Evolutionary conservation across 1,140 invertebrate species (phyloP).

Genomic region (Ceratina calcarata): DNA sequence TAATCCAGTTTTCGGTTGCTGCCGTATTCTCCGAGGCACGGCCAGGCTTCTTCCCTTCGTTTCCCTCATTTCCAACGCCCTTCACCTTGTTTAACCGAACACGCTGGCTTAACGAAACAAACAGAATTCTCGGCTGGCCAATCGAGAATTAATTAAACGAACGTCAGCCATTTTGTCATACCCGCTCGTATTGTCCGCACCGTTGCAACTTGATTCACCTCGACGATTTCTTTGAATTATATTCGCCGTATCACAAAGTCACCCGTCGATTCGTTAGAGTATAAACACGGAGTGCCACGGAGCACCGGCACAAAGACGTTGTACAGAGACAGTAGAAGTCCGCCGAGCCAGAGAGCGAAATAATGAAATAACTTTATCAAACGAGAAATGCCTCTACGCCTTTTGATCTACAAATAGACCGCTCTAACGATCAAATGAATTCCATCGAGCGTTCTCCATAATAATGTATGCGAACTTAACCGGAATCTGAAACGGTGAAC

Average conservation of each 20-base stretch:
- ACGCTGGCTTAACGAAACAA: constrained; percentile 1
- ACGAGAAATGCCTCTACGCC: neutral
- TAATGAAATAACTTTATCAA: neutral
- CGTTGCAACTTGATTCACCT: too few species aligned
- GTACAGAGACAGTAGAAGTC: neutral
- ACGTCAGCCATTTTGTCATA: neutral
- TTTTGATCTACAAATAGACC: neutral
- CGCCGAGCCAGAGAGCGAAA: neutral
- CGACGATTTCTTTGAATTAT: neutral
- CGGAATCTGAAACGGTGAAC: too few species aligned
- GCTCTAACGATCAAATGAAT: too few species aligned
- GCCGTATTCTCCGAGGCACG: constrained; percentile 29
- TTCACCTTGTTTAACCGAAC: constrained; percentile 33
- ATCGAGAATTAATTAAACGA: constrained; percentile 48
- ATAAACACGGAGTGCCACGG: neutral
- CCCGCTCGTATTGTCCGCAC: neutral
- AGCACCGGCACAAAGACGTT: too few species aligned
- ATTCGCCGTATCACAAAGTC: neutral
- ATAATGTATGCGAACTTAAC: too few species aligned
- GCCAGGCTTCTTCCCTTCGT: neutral
- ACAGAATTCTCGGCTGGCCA: constrained; percentile 13
- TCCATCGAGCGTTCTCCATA: too few species aligned
- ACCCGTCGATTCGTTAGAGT: neutral
- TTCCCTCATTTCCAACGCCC: constrained; percentile 1
- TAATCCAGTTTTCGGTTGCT: constrained; percentile 57